Conservation (phyloP, 2,797 vertebrate species). For the Denticeps clupeoides region DNA sequence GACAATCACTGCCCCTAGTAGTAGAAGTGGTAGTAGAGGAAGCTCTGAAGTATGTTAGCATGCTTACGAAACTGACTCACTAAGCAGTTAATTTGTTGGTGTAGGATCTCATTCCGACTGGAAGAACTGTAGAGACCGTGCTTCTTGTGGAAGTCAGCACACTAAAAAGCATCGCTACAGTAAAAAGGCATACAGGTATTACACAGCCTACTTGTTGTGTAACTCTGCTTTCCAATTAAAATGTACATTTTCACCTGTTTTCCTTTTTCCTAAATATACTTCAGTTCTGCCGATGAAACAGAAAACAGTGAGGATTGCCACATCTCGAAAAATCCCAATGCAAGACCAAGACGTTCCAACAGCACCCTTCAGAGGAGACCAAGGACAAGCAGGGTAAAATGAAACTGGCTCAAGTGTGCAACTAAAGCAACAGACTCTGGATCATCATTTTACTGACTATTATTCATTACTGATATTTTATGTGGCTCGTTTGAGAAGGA, state of each 20-base stretch:
- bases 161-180: too few relatives aligned
- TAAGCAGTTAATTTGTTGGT: too few relatives aligned
- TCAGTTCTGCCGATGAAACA: neutral
- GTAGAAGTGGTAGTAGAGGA: too few relatives aligned
- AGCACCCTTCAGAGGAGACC: neutral
- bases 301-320: neutral
- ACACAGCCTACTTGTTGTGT: too few relatives aligned
- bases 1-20: too few relatives aligned
- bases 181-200: too few relatives aligned
- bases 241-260: neutral
- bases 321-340: neutral
- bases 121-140: too few relatives aligned
- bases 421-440: neutral
- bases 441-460: neutral
- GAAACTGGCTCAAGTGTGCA: neutral
- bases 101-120: too few relatives aligned
- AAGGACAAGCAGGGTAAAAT: neutral
- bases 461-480: constrained; percentile 8
- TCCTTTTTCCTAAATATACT: neutral
- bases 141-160: too few relatives aligned
- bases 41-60: too few relatives aligned
- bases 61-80: too few relatives aligned
- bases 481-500: constrained; percentile 23
- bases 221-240: neutral
- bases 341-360: neutral